Percentiles rank a stretch among this genome's conserved stretches.
phyloP scores from a whole-genome alignment of 2,113 vertebrate species.

The Proterorhinus semilunaris region DNA sequence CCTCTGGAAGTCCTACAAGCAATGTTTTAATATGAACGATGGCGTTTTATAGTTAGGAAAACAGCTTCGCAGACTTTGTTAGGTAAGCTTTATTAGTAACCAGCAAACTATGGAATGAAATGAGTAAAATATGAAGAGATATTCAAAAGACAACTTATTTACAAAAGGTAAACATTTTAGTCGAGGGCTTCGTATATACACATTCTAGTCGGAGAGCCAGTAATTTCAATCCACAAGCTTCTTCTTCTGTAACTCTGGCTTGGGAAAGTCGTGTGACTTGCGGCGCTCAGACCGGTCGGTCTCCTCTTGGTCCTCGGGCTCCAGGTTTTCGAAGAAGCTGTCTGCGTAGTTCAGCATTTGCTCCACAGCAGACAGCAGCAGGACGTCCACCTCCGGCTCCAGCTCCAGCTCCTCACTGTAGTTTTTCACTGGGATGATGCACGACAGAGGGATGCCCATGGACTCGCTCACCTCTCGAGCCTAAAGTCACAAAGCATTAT shows the following conservation, averaged over 20 bases:
- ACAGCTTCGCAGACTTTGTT: no score
- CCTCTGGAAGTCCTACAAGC: not conserved
- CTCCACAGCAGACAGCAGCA: constrained; percentile 60
- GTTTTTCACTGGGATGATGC: constrained; percentile 69
- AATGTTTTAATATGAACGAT: not conserved
- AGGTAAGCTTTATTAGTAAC: no score
- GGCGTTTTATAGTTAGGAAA: not conserved
- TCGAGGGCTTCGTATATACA: no score
- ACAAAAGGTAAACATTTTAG: no score
- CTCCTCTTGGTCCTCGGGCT: not conserved
- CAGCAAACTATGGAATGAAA: no score
- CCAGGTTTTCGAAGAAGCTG: constrained; percentile 62
- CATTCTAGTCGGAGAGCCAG: no score
- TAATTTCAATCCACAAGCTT: no score
- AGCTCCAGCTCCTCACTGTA: constrained; percentile 69
- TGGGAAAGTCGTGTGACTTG: not conserved
- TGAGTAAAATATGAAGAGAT: no score
- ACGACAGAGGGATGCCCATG: constrained; percentile 64
- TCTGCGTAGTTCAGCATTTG: constrained; percentile 66
- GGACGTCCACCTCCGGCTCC: constrained; percentile 46
- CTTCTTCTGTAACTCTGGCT: fast-evolving
- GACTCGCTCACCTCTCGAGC: constrained; percentile 51
- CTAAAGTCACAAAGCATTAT: constrained; percentile 31
- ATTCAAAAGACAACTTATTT: no score
- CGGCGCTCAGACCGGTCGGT: constrained; percentile 17